Percentiles rank a stretch among this genome's conserved stretches.
Conservation (phyloP, 2,113 vertebrate genomes). For the Corvus cornix region DNA sequence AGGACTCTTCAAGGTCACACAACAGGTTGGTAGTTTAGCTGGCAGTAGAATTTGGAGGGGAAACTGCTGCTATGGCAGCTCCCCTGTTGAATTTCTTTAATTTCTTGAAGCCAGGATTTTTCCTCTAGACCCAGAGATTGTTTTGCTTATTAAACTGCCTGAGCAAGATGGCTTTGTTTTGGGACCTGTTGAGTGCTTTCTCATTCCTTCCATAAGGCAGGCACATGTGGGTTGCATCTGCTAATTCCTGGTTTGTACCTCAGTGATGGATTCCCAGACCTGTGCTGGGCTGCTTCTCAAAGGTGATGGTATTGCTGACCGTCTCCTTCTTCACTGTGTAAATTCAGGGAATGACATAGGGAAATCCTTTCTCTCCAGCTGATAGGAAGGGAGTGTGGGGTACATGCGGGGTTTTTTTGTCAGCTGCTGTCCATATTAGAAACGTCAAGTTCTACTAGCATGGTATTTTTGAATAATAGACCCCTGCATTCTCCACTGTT, state of each 20-base stretch:
- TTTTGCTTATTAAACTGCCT: neutral
- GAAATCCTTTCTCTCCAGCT: neutral
- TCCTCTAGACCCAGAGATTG: neutral
- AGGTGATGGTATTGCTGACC: neutral
- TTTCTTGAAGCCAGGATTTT: neutral
- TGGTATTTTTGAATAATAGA: neutral
- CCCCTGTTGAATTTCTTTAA: neutral
- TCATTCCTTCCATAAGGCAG: neutral
- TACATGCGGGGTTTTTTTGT: neutral
- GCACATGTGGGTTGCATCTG: neutral
- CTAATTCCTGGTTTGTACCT: neutral
- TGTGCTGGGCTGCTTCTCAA: neutral
- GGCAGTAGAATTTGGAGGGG: neutral
- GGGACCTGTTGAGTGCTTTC: neutral
- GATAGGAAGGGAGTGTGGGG: neutral
- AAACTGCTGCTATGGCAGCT: neutral
- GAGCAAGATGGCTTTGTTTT: neutral
- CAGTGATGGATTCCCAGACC: neutral
- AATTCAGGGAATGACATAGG: neutral
- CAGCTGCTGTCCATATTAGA: neutral
- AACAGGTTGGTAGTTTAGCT: neutral
- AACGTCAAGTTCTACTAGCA: rapidly evolving
- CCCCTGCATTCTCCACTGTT: neutral
- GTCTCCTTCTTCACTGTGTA: neutral
- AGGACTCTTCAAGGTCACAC: neutral